Base-by-base conservation (phyloP, 2,888 invertebrate genomes). In the Gastracanthus pulcherrimus region DNA sequence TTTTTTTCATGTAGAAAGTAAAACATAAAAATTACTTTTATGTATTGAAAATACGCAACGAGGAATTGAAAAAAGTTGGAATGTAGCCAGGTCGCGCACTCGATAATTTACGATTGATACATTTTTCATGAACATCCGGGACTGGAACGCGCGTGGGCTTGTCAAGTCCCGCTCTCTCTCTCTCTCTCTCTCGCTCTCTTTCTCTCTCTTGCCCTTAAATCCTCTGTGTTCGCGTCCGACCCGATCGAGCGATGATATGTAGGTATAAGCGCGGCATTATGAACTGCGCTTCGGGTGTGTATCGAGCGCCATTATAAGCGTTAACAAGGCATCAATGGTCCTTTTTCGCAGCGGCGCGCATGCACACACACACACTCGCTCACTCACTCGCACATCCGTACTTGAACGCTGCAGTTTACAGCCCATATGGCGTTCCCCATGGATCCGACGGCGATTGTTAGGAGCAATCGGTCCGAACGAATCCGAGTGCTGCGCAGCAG, bases 341-440 rank as follows among this genome's bases (percentile, higher is more conserved):
- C 70, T 76, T 85, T 83, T 48, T 81, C 74, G 34, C 45, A 62
- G 62, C 62, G n/a, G 16, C 36, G 36, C 45, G 6, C 64, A 7
- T 29, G 9, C 38, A 34, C 38, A 13, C 55, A 34, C 38, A 48
- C n/a, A n/a, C n/a, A n/a, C n/a, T n/a, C n/a, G n/a, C n/a, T n/a
- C n/a, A n/a, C n/a, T n/a, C n/a, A n/a, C 55, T 7, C 71, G 23
- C 55, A n/a, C 70, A 83, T 64, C 78, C 60, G 71, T 55, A 81
- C 83, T 82, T 66, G 64, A 76, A 83, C 84, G 84, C n/a, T n/a
- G n/a, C 81, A 84, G 86, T 85, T 87, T 87, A 84, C 84, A 85
- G 84, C 76, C 87, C 88, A 88, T 86, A 88, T 88, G 88, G 86
- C 80, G 84, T 67, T 83, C 84, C 79, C 82, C 79, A 84, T 84